Conservation (phyloP, 2,888 invertebrate species). For the Melanchra persicariae region DNA sequence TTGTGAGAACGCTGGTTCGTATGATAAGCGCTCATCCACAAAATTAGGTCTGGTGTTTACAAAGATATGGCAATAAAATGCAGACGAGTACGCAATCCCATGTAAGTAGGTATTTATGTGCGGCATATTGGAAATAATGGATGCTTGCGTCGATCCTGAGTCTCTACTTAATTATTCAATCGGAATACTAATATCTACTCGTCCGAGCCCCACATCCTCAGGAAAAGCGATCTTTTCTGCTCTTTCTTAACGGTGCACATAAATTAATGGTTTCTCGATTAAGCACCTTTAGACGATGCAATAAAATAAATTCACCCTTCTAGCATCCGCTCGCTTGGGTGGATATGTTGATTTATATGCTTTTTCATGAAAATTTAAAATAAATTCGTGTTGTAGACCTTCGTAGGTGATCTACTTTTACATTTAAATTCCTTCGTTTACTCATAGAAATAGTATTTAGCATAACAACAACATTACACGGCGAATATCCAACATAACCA, state of each 20-base stretch:
- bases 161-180: slow-evolving; percentile 62
- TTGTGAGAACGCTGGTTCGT: slow-evolving; percentile 46
- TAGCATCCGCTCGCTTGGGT: slow-evolving; percentile 57
- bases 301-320: slow-evolving; percentile 77
- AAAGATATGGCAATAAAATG: slow-evolving; percentile 62
- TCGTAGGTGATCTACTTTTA: background rate
- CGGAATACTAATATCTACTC: slow-evolving; percentile 53
- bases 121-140: slow-evolving; percentile 59
- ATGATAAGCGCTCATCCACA: slow-evolving; percentile 62
- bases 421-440: background rate
- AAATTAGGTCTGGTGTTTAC: slow-evolving; percentile 61
- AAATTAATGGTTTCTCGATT: slow-evolving; percentile 75
- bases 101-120: slow-evolving; percentile 58
- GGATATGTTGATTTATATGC: slow-evolving; percentile 69
- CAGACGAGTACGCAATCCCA: slow-evolving; percentile 51
- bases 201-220: slow-evolving; percentile 42
- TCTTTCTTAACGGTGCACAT: slow-evolving; percentile 63
- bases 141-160: slow-evolving; percentile 49
- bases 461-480: slow-evolving; percentile 19
- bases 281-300: slow-evolving; percentile 72
- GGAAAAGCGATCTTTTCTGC: slow-evolving; percentile 54
- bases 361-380: slow-evolving; percentile 33
- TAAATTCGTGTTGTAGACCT: background rate
- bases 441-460: background rate
- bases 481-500: slow-evolving; percentile 9